Conservation (phyloP, 2,113 vertebrate species). For the Nothoprocta perdicaria region DNA sequence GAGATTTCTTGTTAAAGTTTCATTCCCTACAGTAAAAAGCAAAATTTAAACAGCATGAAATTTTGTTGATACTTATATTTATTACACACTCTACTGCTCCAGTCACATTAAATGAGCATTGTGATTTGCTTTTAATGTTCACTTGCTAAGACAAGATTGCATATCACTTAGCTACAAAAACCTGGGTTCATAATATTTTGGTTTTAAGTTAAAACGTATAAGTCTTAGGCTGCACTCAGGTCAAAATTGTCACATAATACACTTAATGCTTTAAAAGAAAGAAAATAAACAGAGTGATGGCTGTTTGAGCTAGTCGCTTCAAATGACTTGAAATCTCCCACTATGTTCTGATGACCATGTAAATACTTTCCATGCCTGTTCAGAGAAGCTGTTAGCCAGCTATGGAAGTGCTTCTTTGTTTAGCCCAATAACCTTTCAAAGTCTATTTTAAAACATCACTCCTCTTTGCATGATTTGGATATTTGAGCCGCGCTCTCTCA, state of each 20-base stretch:
- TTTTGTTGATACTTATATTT: not conserved
- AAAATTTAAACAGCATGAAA: conserved; percentile 5
- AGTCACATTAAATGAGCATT: not conserved
- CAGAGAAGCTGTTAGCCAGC: not conserved
- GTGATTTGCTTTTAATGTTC: not conserved
- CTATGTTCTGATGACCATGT: not conserved
- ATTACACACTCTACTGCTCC: not conserved
- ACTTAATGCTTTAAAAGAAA: not conserved
- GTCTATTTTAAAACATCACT: not conserved
- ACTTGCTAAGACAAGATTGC: not conserved
- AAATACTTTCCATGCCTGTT: not conserved
- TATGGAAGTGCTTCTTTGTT: not conserved
- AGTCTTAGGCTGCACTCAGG: not conserved
- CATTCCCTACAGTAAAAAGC: conserved; percentile 57
- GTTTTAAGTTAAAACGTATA: not conserved
- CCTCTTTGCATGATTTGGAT: not conserved
- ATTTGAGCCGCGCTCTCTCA: not conserved
- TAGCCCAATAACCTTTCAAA: not conserved
- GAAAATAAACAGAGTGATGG: not conserved
- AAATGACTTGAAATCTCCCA: not conserved
- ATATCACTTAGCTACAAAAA: not conserved
- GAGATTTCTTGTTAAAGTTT: conserved; percentile 46
- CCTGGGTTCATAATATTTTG: too few relatives aligned
- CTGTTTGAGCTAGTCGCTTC: not conserved
- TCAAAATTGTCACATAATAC: not conserved